Evolutionary conservation across 2,888 invertebrate species (phyloP).

Genomic region (Tipula confusa): DNA sequence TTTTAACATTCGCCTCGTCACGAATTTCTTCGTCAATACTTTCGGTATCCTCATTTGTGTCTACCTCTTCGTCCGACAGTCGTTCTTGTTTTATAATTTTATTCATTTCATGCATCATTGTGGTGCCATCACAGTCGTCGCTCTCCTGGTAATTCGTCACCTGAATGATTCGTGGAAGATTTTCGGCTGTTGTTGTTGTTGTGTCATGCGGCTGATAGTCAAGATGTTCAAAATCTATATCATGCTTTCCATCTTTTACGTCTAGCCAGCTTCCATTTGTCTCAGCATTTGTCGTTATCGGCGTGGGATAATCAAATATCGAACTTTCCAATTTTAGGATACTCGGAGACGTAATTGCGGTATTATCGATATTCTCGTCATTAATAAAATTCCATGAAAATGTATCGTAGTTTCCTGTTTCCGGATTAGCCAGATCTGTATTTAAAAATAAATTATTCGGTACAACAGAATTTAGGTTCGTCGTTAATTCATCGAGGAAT

Average conservation of each 20-base stretch:
- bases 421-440: not conserved
- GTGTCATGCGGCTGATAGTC: not conserved
- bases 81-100: not conserved
- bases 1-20: not conserved
- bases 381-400: not conserved
- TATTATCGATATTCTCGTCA: not conserved
- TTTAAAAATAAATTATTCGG: not conserved
- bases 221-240: not conserved
- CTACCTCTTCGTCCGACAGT: not conserved
- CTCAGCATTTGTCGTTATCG: not conserved
- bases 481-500: slow-evolving; percentile 17
- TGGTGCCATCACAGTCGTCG: slow-evolving; percentile 36
- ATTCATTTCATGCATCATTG: not conserved
- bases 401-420: not conserved
- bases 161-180: slow-evolving; percentile 45
- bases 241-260: not conserved
- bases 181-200: not conserved
- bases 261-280: not conserved
- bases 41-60: slow-evolving; percentile 38
- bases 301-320: not conserved
- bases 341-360: not conserved
- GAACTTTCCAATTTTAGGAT: not conserved
- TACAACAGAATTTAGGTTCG: not conserved
- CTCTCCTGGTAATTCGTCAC: slow-evolving; percentile 47
- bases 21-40: not conserved